Percentiles rank a stretch among this genome's conserved stretches.
Evolutionary conservation across 2,797 vertebrate genomes (phyloP).

Genomic region (Aselliscus stoliczkanus): DNA sequence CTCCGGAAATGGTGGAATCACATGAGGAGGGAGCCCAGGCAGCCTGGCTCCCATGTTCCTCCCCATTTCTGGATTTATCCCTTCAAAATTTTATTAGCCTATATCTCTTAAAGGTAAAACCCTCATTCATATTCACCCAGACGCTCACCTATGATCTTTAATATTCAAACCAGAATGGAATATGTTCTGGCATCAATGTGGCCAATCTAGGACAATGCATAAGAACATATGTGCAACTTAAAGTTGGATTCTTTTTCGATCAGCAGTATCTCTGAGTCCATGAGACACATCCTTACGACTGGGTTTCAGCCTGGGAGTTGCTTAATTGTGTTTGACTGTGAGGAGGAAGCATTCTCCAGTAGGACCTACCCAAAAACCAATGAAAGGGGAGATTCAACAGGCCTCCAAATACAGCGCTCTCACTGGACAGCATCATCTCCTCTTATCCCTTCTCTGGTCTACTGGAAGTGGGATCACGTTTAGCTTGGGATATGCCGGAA

Average conservation of each 20-base stretch:
- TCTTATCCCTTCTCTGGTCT: neutral
- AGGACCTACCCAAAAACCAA: neutral
- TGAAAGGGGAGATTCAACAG: neutral
- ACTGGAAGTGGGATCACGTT: neutral
- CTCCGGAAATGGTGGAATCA: neutral
- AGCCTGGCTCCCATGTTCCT: neutral
- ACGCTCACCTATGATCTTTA: neutral
- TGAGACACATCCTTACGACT: neutral
- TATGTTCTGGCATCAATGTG: neutral
- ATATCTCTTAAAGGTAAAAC: neutral
- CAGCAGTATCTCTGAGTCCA: neutral
- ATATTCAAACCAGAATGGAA: neutral
- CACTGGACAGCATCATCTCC: neutral
- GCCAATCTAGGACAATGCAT: neutral
- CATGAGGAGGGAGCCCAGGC: neutral
- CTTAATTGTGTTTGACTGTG: neutral
- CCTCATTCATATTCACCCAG: neutral
- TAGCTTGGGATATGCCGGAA: neutral
- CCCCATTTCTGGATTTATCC: accelerated
- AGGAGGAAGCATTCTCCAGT: neutral
- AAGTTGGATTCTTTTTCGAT: neutral
- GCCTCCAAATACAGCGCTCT: neutral
- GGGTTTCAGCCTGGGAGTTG: neutral
- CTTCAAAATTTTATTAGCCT: neutral
- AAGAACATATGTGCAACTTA: neutral